Evolutionary conservation across 1,140 invertebrate species (phyloP).

Genomic region (Melitaea cinxia): DNA sequence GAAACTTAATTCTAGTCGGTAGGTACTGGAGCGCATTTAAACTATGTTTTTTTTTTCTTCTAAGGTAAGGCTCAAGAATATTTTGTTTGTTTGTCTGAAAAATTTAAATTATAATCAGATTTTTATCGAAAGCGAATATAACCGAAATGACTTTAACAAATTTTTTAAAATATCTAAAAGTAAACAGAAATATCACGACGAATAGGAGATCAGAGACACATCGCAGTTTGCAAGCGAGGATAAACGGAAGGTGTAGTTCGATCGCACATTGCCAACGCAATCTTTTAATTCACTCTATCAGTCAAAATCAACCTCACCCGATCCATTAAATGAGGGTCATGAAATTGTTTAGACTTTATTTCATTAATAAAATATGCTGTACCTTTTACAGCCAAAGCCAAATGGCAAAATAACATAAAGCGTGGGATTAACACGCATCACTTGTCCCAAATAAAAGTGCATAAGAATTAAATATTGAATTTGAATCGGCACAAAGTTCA

Average conservation of each 20-base stretch:
- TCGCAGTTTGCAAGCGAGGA: conserved; percentile 18
- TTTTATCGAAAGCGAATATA: too few relatives aligned
- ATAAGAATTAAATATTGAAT: conserved; percentile 5
- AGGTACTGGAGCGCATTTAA: too few relatives aligned
- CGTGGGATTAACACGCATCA: conserved; percentile 21
- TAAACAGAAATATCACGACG: not conserved
- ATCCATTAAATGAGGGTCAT: conserved; percentile 27
- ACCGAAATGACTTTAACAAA: too few relatives aligned
- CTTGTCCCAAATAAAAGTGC: conserved; percentile 5
- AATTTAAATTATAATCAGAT: too few relatives aligned
- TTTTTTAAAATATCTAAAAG: not conserved
- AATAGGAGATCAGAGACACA: conserved; percentile 11
- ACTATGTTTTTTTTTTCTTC: too few relatives aligned
- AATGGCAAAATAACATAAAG: not conserved
- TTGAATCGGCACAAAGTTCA: conserved; percentile 28
- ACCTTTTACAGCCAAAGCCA: not conserved
- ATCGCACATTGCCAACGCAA: conserved; percentile 49
- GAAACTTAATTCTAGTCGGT: too few relatives aligned
- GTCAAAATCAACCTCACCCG: conserved; percentile 42
- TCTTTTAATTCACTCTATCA: conserved; percentile 59
- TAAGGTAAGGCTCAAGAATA: too few relatives aligned
- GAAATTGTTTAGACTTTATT: conserved; percentile 29
- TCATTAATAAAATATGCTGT: conserved; percentile 3
- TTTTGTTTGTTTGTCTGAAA: too few relatives aligned
- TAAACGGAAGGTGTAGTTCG: conserved; percentile 45